These are phyloP conservation scores for Anser cygnoides DNA, from an alignment of 2,113 vertebrate species.

Conservation along the genomic window DNA sequence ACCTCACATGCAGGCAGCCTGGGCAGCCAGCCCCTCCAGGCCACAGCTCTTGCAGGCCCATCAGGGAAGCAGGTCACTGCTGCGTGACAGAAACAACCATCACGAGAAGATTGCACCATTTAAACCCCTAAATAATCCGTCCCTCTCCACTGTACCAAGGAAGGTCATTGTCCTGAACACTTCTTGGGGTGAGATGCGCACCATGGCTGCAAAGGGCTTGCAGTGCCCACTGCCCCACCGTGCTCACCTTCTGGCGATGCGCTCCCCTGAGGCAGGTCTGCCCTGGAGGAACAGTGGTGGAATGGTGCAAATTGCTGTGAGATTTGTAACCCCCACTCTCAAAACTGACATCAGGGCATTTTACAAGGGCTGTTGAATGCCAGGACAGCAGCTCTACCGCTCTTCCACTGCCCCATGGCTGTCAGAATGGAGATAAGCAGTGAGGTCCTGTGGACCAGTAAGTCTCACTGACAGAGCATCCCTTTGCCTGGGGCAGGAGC, in stretches of 20 bases:
- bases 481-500: neutral
- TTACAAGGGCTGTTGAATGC: neutral
- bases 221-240: neutral
- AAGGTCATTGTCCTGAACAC: neutral
- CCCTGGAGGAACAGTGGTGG: neutral
- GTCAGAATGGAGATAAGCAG: neutral
- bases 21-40: neutral
- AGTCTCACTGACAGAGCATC: neutral
- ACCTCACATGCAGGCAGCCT: rapidly evolving
- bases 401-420: neutral
- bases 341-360: neutral
- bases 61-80: neutral
- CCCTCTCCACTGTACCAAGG: neutral
- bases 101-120: neutral
- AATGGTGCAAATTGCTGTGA: neutral
- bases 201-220: neutral
- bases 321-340: neutral
- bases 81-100: neutral
- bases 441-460: neutral
- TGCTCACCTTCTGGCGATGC: no score
- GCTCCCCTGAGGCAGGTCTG: neutral
- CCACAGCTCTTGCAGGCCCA: neutral
- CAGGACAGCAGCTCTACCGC: neutral
- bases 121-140: neutral
- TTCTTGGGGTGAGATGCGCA: neutral